phyloP scores from a whole-genome alignment of 37 sponge, comb jelly and placozoan species.

The Spongilla lacustris region DNA sequence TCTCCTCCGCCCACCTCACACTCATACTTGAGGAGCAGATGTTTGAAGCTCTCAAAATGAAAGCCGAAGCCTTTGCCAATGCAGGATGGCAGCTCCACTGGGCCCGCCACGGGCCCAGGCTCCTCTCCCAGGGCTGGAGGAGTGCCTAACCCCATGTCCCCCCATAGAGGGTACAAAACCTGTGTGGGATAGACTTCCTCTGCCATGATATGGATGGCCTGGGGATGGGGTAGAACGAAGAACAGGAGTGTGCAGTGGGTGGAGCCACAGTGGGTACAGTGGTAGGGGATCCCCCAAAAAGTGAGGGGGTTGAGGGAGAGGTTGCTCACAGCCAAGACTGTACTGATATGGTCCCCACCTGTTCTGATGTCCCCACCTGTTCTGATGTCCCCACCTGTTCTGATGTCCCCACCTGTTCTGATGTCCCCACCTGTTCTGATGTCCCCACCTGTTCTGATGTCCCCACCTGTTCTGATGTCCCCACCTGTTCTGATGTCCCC shows the following conservation, averaged over 20 bases:
- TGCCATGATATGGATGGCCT: not conserved
- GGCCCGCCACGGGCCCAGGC: conserved; percentile 48
- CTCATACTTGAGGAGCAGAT: conserved; percentile 7
- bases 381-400: too few species aligned
- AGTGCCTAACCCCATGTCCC: conserved; percentile 52
- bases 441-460: too few species aligned
- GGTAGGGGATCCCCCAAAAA: not conserved
- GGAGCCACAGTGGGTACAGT: not conserved
- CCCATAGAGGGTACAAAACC: conserved; percentile 20
- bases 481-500: too few species aligned
- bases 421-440: too few species aligned
- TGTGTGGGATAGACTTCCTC: conserved; percentile 48
- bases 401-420: too few species aligned
- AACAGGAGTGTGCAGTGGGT: not conserved
- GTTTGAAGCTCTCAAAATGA: conserved; percentile 43
- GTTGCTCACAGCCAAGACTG: not conserved
- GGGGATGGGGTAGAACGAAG: not conserved
- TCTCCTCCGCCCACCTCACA: not conserved
- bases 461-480: too few species aligned
- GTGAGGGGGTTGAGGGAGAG: not conserved
- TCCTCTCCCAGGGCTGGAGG: conserved; percentile 55
- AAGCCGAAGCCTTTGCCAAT: conserved; percentile 68
- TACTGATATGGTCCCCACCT: not conserved
- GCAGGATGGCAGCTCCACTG: conserved; percentile 58
- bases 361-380: not conserved